Conservation (phyloP, 1,140 invertebrate species). For the Dolichoris vasculosae region DNA sequence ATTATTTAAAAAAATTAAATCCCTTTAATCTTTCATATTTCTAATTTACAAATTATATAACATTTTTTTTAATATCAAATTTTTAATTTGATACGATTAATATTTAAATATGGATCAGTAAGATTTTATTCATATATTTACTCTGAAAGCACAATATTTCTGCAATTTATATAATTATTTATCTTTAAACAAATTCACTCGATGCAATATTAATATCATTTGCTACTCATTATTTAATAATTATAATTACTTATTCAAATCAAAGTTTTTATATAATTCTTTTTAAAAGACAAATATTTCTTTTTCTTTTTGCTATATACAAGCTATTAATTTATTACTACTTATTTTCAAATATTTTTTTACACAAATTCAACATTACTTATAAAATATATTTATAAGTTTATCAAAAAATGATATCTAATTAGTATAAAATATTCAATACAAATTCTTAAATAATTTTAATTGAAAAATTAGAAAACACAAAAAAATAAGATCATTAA, state of each 20-base stretch:
- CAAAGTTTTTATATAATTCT: background rate
- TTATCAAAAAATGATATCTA: too few species aligned
- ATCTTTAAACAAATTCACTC: background rate
- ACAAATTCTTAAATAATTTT: background rate
- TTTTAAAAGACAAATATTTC: constrained; percentile 18
- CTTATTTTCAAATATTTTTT: too few species aligned
- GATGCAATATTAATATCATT: background rate
- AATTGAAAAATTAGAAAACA: background rate
- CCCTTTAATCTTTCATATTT: too few species aligned
- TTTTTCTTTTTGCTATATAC: background rate
- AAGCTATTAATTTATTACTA: too few species aligned
- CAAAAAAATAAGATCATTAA: constrained; percentile 23
- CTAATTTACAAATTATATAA: too few species aligned
- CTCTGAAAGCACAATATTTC: background rate
- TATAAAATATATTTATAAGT: too few species aligned
- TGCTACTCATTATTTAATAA: background rate
- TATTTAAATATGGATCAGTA: background rate
- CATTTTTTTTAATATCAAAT: background rate
- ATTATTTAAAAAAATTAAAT: too few species aligned
- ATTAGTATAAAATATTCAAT: too few species aligned
- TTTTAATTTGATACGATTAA: background rate
- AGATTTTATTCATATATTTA: background rate
- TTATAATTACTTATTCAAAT: background rate
- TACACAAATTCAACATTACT: too few species aligned
- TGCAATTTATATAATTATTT: background rate